Base-by-base conservation (phyloP, 2,797 vertebrate genomes). In the Sphenodon punctatus region DNA sequence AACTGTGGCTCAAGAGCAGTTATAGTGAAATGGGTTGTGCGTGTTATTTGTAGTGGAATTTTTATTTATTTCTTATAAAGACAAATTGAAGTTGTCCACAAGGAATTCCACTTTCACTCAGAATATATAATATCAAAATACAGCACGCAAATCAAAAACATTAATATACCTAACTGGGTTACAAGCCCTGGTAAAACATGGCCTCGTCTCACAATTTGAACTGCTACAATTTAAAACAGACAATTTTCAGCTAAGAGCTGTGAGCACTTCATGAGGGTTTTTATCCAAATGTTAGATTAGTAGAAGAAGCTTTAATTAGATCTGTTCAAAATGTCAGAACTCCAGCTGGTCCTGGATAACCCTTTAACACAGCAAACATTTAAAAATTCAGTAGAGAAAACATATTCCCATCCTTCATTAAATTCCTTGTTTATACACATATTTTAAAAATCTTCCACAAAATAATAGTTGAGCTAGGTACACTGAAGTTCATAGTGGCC, bases 251-350 rank as follows among this genome's bases (percentile, higher is more conserved):
- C 17, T 17, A 32, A 19, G 61, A 86, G 55, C 75, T 16, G 55
- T 14, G 77, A 22, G 27, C 5, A 30, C 73, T 84, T 73, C 69
- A 58, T 83, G 19, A 43, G 72, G 77, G n/a, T 55, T 55, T 34
- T 85, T 80, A 64, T 59, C 79, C 74, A 66, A 14, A 42, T 6
- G 19, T 39, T 87, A 58, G n/a, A 32, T 78, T 78, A 66, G 73
- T 74, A 73, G 42, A 19, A 79, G 22, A 65, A 49, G 70, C 78
- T 75, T 9, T 67, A 73, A 55, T 23, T 56, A 55, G 15, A 11
- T 61, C 34, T 81, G 63, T 6, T 10, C n/a, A 71, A 27, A 16
- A 3, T 56, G 85, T 85, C 63, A 85, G 73, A 65, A 61, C 67
- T 65, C 60, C 3, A 1, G 34, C 36, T 83, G 56, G 8, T 36